A percentile compares a stretch with the other conserved stretches of the same genome.
Conservation (phyloP, 2,113 vertebrate species). For the Xerus inauris region DNA sequence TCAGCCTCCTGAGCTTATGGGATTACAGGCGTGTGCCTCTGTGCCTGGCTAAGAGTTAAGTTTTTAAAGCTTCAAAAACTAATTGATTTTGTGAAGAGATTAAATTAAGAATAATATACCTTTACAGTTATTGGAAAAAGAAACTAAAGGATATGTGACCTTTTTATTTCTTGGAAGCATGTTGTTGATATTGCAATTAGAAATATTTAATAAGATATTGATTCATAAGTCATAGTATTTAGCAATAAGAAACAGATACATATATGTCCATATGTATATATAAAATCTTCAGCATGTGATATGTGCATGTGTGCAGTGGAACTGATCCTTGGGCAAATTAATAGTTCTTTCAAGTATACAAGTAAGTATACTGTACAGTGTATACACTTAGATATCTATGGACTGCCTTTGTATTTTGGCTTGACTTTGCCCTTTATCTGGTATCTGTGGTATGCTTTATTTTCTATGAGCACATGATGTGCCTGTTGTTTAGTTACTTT, state of each 20-base stretch:
- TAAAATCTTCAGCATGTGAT: constrained; percentile 50
- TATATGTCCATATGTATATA: not conserved
- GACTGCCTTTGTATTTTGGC: constrained; percentile 63
- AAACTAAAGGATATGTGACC: not conserved
- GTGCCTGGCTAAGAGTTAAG: no score
- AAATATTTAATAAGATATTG: constrained; percentile 24
- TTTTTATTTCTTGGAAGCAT: constrained; percentile 49
- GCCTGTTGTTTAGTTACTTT: constrained; percentile 76
- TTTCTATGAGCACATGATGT: constrained; percentile 81
- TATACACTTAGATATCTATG: not conserved
- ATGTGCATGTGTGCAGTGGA: constrained; percentile 50
- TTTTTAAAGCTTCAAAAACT: constrained; percentile 44
- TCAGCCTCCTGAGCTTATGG: no score
- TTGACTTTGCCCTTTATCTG: constrained; percentile 76
- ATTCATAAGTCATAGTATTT: constrained; percentile 19
- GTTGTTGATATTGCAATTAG: constrained; percentile 52
- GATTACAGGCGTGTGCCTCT: no score
- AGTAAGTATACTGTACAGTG: not conserved
- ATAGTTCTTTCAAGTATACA: not conserved
- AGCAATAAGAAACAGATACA: not conserved
- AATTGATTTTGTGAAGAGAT: constrained; percentile 35
- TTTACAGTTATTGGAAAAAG: constrained; percentile 41
- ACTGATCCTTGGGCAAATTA: not conserved
- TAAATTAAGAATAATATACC: not conserved
- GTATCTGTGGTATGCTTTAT: constrained; percentile 74